Percentiles rank a stretch among this genome's conserved stretches.
Conservation (phyloP, 2,113 vertebrate genomes). For the Uria aalge region DNA sequence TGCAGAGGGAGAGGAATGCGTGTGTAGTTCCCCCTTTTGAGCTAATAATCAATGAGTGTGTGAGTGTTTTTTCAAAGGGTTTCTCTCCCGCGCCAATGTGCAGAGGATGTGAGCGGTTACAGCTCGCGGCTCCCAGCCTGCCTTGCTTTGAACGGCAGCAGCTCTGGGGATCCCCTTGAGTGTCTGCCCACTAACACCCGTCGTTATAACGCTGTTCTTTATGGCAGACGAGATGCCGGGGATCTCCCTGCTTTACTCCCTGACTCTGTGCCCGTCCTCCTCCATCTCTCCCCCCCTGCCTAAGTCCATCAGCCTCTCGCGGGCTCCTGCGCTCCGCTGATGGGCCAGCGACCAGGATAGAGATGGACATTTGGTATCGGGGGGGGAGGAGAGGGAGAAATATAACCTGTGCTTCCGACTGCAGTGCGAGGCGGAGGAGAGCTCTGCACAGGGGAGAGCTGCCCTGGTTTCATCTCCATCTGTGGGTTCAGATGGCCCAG, state of each 20-base stretch:
- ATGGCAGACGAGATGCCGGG: background rate
- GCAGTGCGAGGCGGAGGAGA: background rate
- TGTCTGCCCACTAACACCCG: background rate
- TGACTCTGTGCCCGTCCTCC: background rate
- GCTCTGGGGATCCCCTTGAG: background rate
- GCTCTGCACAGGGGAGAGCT: background rate
- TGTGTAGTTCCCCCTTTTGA: background rate
- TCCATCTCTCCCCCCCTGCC: background rate
- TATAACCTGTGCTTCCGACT: background rate
- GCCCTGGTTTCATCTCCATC: background rate
- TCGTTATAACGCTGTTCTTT: background rate
- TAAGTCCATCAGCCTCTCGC: background rate
- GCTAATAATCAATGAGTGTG: background rate
- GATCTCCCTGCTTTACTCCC: background rate
- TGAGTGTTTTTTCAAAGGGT: background rate
- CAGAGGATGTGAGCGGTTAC: background rate
- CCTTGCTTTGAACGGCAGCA: background rate
- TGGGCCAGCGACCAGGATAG: fast-evolving
- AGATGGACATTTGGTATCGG: background rate
- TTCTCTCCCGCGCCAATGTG: background rate
- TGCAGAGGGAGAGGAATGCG: background rate
- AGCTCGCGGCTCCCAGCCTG: background rate
- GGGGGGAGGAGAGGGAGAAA: background rate
- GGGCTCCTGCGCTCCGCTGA: background rate
- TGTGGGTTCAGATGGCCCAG: background rate